Base-by-base conservation (phyloP, 92 coral and sea anemone genomes). In the Zoanthus sansibaricus region DNA sequence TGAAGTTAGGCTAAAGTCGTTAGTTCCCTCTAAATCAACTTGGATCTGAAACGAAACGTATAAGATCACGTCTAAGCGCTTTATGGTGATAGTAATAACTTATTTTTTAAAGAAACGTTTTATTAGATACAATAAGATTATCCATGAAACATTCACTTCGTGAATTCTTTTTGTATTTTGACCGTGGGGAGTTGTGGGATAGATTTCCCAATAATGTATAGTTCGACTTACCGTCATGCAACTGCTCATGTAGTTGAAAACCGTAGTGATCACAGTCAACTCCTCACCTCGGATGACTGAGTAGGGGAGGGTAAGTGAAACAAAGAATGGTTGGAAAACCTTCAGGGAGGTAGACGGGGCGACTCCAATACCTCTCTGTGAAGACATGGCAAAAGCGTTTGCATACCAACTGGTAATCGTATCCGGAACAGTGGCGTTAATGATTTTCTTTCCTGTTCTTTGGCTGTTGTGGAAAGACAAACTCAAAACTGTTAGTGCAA, bases 251-350 rank as follows among this genome's bases (percentile, higher is more conserved):
- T 96, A 96, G 91, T 96, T 96, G 73, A 96, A 96, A 71, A 94
- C 99, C 7, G 98, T 93, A 8, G 93, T 86, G 51, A 88, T 90
- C 42, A 94, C 87, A 90, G 96, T 92, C 69, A 96, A 91, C 89
- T 93, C 95, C 86, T 96, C 99, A 16, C 95, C 99, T 71, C 99
- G 91, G 52, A 96, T 96, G 59, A 96, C 98, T 5, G 98, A 96
- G 89, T 96, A 96, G 17, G 99, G 99, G 21, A 94, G 91, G n/a
- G 98, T 96, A 70, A 94, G 89, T 9, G 94, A 92, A 45, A 96
- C 96, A 80, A 96, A 96, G 95, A 94, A 96, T 0, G 98, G 95
- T 83, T 93, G 94, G 82, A 93, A 96, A 14, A 87, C 96, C 31
- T 87, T 94, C 33, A 96, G 88, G 6, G 91, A 58, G 18, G 98